Conservation (phyloP, 2,888 invertebrate species). For the Cancer borealis region DNA sequence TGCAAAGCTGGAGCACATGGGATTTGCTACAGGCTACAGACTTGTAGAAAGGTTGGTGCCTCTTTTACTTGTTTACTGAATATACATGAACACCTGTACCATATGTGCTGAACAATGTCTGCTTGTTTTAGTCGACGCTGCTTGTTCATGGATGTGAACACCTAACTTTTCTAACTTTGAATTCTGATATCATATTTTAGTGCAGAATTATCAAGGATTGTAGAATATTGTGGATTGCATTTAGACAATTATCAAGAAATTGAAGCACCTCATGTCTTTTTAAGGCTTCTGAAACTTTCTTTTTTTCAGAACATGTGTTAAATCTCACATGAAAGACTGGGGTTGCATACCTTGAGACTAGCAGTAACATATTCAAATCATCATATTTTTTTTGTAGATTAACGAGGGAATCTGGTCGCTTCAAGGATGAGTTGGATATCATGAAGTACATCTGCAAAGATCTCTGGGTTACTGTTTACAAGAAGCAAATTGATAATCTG, state of each 20-base stretch:
- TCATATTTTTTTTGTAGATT: slow-evolving; percentile 81
- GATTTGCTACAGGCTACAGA: slow-evolving; percentile 83
- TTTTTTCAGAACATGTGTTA: neutral
- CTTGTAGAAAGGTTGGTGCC: slow-evolving; percentile 81
- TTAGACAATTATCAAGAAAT: no score
- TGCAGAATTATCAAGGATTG: no score
- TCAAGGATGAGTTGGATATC: slow-evolving; percentile 97
- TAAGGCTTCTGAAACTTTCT: no score
- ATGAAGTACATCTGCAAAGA: slow-evolving; percentile 99
- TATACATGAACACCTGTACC: neutral
- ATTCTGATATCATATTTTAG: no score
- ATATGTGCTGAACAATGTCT: neutral
- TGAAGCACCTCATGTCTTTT: no score
- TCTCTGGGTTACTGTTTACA: slow-evolving; percentile 98
- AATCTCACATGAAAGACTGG: no score
- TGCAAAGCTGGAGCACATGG: slow-evolving; percentile 82
- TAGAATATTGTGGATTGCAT: no score
- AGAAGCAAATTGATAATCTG: slow-evolving; percentile 98
- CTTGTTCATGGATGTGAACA: neutral
- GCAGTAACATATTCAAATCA: neutral
- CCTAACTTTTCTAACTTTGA: neutral
- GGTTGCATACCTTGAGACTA: neutral
- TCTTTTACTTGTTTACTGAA: neutral
- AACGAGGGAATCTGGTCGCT: slow-evolving; percentile 94
- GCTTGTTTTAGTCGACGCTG: neutral